Evolutionary conservation across 1,140 invertebrate genomes (phyloP), one percentile per base, ranked within the genome.

Genomic region (Notospermus geniculatus): DNA sequence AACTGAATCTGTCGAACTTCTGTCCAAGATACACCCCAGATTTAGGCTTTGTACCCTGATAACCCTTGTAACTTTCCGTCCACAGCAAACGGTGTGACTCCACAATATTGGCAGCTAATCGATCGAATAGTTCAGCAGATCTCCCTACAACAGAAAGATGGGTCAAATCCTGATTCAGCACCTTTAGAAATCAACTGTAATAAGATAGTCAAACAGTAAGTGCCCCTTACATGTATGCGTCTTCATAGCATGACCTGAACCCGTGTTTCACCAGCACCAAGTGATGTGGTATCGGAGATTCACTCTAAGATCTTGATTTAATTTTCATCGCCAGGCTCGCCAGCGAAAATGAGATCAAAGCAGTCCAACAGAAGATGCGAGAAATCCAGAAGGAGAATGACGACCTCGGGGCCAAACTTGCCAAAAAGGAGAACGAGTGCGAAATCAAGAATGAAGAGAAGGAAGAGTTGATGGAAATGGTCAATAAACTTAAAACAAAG

Each of bases 81-180:
- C n/a, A 7, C 46, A 50, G 46, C n/a, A 9, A 50, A 50, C n/a
- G 46, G 46, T 4, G 32, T 36, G 15, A 36, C 91, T 81, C 88
- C 90, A 25, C 92, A 95, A 64, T 90, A 96, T 74, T 98, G 95
- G 95, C 80, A 94, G 27, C 83, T 98, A 29, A 90, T 97, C 72
- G 95, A 98, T 80, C 87, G 95, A 57, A 90, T 98, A 54, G 87
- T 93, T n/a, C 96, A 98, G 77, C 95, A 98, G 82, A 87, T 98
- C 32, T 88, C 94, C 25, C 82, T 97, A n/a, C 95, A 97, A 80
- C 83, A 84, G 2, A 88, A 89, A 68, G 84, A 83, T 57, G 85
- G 83, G 29, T 88, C 88, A 69, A 89, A 96, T 80, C 90, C 90
- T 0, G 93, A 97, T 75, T 85, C 90, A 1, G 86, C 90, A 1